phyloP scores from a whole-genome alignment of 2,113 vertebrate species.

The Aepyceros melampus region DNA sequence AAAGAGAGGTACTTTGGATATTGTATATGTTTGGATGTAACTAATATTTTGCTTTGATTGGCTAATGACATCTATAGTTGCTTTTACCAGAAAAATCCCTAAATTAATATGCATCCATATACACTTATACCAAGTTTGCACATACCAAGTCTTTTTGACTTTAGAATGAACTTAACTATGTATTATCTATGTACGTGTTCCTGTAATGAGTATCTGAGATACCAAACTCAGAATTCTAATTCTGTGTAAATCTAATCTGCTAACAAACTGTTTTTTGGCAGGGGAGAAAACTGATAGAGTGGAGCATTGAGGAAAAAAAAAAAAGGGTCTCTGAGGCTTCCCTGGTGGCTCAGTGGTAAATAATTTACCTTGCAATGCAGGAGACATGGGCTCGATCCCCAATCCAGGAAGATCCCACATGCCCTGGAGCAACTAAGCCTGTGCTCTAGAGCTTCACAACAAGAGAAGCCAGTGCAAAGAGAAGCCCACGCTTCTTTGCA shows the following conservation, averaged over 20 bases:
- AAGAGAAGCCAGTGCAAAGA: neutral
- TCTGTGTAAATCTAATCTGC: neutral
- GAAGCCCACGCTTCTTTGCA: neutral
- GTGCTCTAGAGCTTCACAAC: neutral
- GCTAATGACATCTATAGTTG: neutral
- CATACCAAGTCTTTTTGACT: neutral
- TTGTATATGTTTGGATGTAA: neutral
- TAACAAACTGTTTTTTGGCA: neutral
- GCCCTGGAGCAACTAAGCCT: neutral
- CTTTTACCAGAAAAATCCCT: neutral
- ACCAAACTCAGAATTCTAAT: neutral
- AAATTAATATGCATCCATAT: neutral
- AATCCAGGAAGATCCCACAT: neutral
- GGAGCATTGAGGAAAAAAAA: neutral
- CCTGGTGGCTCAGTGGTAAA: neutral
- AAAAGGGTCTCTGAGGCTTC: neutral
- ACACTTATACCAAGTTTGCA: neutral
- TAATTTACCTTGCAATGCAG: neutral
- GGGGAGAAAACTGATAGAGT: neutral
- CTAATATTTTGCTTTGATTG: neutral
- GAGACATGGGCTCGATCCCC: neutral
- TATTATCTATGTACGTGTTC: neutral
- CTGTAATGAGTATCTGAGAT: neutral
- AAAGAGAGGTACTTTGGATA: neutral
- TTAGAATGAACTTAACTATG: neutral